Base-by-base conservation (phyloP, 1,140 invertebrate genomes). In the Cydia amplana region DNA sequence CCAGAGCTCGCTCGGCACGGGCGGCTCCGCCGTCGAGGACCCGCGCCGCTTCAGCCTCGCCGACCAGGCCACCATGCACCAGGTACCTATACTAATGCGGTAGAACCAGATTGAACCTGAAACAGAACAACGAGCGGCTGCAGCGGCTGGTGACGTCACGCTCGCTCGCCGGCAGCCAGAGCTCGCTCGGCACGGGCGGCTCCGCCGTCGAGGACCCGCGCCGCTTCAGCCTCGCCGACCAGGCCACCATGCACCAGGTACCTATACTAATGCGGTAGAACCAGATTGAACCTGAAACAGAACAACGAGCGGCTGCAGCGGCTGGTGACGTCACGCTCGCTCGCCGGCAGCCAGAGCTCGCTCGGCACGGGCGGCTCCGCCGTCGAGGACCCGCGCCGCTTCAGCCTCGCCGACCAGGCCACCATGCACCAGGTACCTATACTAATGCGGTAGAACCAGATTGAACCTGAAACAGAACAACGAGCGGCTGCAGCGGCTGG, bases 401-500 rank as follows among this genome's bases (percentile, higher is more conserved):
- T 92, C 76, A 93, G 93, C 73, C 82, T 93, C 2, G 93, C 92
- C 12, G 93, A 93, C 73, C 91, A 93, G 74, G 80, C 86, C 55
- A 90, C 88, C 32, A 89, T 91, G 87, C 91, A 93, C 79, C 91
- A 93, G 89, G 91, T 93, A 84, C 10, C 5, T 12, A 10, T 36
- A 36, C 32, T 25, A 28, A 28, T 28, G 28, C 4, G 2, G 28
- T 28, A 98, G 97, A 97, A 96, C 88, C 98, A 99, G 93, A 99
- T 99, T 98, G 81, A 98, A 97, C 82, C 92, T 99, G 80, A 99
- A 99, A 87, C 98, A 99, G 85, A 99, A 99, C 87, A 99, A 99
- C 90, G 98, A 99, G 84, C 94, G 98, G 46, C 94, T 99, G 0
- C 98, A 99, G 84, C 95, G 97, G 80, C 93, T 98, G 79, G 96